Conservation (phyloP, 2,797 vertebrate species). For the Xyrichtys novacula region DNA sequence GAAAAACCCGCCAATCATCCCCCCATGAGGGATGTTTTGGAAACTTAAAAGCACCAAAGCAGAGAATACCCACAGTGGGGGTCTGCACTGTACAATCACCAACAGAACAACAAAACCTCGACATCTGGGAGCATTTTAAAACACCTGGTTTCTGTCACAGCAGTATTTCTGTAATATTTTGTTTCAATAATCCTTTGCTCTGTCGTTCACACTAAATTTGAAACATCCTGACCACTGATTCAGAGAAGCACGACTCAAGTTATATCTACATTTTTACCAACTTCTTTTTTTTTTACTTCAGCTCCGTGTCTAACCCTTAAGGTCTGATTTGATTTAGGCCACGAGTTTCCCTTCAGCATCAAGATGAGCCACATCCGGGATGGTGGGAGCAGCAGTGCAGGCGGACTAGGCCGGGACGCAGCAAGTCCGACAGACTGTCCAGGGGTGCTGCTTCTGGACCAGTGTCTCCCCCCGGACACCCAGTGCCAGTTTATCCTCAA, state of each 20-base stretch:
- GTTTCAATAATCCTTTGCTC: slow-evolving; percentile 45
- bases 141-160: slow-evolving; percentile 19
- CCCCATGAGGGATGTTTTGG: not conserved
- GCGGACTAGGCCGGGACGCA: slow-evolving; percentile 65
- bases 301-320: slow-evolving; percentile 30
- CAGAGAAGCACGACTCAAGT: not conserved
- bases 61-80: not conserved
- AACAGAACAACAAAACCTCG: slow-evolving; percentile 7
- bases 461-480: slow-evolving; percentile 90
- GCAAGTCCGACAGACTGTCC: slow-evolving; percentile 83
- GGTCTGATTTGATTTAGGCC: slow-evolving; percentile 81
- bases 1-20: not conserved
- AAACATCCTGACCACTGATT: slow-evolving; percentile 22
- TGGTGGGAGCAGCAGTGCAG: slow-evolving; percentile 47
- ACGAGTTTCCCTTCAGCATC: slow-evolving; percentile 96
- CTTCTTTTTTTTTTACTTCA: slow-evolving; percentile 5
- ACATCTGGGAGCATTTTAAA: slow-evolving; percentile 59
- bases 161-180: slow-evolving; percentile 35
- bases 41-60: not conserved
- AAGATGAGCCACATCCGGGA: slow-evolving; percentile 96
- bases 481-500: slow-evolving; percentile 97
- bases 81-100: slow-evolving; percentile 16
- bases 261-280: slow-evolving; percentile 3
- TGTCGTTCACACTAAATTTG: slow-evolving; percentile 30
- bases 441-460: slow-evolving; percentile 89